Base-by-base conservation (phyloP, 2,888 invertebrate species). In the Sphaerophoria taeniata region DNA sequence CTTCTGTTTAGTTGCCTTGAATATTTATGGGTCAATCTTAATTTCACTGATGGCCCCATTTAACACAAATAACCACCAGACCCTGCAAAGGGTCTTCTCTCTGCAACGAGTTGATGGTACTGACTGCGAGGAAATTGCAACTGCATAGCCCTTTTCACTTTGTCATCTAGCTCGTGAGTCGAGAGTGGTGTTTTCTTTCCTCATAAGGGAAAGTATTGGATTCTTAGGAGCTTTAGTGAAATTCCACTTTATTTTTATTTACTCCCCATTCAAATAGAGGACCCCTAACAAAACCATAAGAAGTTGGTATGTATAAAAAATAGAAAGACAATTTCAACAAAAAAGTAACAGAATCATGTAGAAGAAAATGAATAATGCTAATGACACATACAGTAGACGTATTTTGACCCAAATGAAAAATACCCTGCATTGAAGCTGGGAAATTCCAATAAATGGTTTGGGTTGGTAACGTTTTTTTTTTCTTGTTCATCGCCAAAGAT, bases 21-120 rank as follows among this genome's bases (percentile, higher is more conserved):
- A 84, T 79, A 84, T 84, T 84, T 79, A 84, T 84, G 84, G 79
- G 79, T 79, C 84, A 84, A 79, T 84, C 84, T 76, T 84, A 84
- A 84, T 84, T 84, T 80, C 79, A 72, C 67, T 84, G 84, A 84
- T 84, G 79, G 79, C 65, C 75, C 69, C 84, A 84, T 84, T 84
- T 72, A 84, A 79, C 84, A 84, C 75, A 79, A 79, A 49, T 72
- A 80, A 72, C 75, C 79, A 24, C 24, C 24, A 24, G 24, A 47
- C 55, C 76, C 36, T 53, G 43, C 39, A 78, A 58, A 78, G 73
- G 74, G 49, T 63, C 69, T 77, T 51, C 61, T 69, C 74, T 82
- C 82, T 61, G 70, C 67, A 73, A 53, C 24, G 43, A 31, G 16
- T 33, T 43, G 33, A 31, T 24, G 36, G 11, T 56, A 39, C 47